A percentile compares a stretch with the other conserved stretches of the same genome.
phyloP scores from a whole-genome alignment of 2,888 invertebrate genomes.

The Allacma fusca region DNA sequence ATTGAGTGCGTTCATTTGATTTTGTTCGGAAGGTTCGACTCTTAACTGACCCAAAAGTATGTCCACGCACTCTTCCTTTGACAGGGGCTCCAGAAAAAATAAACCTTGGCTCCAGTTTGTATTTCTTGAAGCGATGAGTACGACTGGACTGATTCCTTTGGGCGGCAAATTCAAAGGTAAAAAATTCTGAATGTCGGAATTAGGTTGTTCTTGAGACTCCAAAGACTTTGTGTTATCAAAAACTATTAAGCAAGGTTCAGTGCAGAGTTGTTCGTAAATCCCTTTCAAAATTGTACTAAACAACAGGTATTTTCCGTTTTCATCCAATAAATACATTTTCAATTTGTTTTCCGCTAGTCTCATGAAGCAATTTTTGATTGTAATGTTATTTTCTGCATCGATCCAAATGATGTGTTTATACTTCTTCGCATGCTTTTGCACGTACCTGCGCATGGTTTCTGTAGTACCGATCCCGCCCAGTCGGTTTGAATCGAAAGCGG shows the following conservation, averaged over 20 bases:
- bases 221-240: background rate
- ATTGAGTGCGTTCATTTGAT: background rate
- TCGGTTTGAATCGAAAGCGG: background rate
- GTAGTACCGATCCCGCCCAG: background rate
- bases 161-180: constrained; percentile 3
- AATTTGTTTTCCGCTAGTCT: background rate
- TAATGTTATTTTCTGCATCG: background rate
- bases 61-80: background rate
- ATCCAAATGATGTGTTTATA: background rate
- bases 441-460: background rate
- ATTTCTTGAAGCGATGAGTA: background rate
- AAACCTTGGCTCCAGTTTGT: background rate
- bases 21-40: background rate
- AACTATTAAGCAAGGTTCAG: background rate
- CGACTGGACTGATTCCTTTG: background rate
- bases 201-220: background rate
- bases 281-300: background rate
- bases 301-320: background rate
- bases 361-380: constrained; percentile 8
- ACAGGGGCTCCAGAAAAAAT: background rate
- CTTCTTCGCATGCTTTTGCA: background rate
- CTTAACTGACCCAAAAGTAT: background rate
- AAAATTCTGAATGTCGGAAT: constrained; percentile 1
- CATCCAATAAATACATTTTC: background rate
- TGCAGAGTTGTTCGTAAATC: background rate